These are phyloP conservation scores for Nipponia nippon DNA, from an alignment of 2,113 vertebrate genomes.

Conservation along the genomic window DNA sequence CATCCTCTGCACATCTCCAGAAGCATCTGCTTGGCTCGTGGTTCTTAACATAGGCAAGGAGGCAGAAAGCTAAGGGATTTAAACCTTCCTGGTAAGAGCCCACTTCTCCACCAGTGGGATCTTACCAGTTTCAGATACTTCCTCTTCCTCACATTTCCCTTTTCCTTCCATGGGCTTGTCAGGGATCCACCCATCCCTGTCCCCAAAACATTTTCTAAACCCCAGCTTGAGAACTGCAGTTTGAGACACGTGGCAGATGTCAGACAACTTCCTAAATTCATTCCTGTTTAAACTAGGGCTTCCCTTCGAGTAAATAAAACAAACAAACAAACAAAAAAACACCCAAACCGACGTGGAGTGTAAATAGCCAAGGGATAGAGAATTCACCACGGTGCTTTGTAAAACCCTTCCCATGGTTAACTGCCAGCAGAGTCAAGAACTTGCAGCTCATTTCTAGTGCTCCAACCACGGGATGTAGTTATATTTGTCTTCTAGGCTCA, in stretches of 20 bases:
- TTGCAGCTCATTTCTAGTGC: neutral
- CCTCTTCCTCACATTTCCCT: neutral
- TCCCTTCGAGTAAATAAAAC: neutral
- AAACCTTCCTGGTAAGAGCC: neutral
- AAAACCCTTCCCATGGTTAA: neutral
- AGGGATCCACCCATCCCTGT: neutral
- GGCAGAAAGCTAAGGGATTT: neutral
- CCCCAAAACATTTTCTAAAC: neutral
- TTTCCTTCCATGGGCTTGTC: neutral
- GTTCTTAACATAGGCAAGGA: neutral
- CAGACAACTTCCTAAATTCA: neutral
- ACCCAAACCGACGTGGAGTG: neutral
- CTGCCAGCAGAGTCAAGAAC: neutral
- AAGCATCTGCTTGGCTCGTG: rapidly evolving
- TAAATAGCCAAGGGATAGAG: neutral
- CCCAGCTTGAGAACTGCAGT: neutral
- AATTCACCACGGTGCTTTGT: neutral
- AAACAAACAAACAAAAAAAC: neutral
- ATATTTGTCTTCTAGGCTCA: neutral
- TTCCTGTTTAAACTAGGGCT: neutral
- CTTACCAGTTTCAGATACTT: neutral
- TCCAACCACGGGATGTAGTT: neutral
- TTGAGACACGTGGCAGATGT: neutral
- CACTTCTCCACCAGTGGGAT: neutral
- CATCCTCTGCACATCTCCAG: neutral